phyloP scores from a whole-genome alignment of 2,113 vertebrate genomes.

The Paramisgurnus dabryanus region DNA sequence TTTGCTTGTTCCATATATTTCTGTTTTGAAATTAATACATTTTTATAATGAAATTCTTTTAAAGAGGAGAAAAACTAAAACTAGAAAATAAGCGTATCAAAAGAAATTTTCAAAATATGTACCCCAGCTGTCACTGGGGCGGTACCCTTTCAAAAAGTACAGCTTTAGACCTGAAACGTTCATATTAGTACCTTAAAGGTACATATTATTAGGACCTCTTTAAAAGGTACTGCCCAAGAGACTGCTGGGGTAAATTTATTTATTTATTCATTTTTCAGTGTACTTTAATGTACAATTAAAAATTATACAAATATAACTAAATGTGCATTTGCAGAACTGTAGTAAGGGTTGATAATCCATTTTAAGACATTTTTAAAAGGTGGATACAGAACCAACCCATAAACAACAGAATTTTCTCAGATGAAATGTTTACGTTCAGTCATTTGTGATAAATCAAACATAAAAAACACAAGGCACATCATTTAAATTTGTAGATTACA shows the following conservation, averaged over 20 bases:
- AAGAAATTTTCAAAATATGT: too few relatives aligned
- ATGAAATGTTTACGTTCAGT: background rate
- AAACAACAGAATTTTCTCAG: background rate
- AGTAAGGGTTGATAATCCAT: background rate
- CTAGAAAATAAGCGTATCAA: background rate
- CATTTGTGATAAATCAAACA: background rate
- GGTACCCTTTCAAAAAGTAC: too few relatives aligned
- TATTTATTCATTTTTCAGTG: too few relatives aligned
- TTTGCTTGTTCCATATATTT: background rate
- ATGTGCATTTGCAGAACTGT: background rate
- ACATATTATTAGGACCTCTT: too few relatives aligned
- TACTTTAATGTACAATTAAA: slow-evolving; percentile 1
- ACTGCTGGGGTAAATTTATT: too few relatives aligned
- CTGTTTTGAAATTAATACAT: background rate
- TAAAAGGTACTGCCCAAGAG: too few relatives aligned
- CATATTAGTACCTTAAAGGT: too few relatives aligned
- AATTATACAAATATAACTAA: background rate
- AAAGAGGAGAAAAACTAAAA: background rate
- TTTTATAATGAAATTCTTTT: background rate
- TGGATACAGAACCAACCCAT: background rate
- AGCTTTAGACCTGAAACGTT: too few relatives aligned
- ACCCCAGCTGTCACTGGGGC: too few relatives aligned
- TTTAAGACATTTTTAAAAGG: background rate
- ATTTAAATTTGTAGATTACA: background rate
- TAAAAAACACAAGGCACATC: slow-evolving; percentile 1